Percentiles rank a stretch among this genome's conserved stretches.
phyloP scores from a whole-genome alignment of 2,797 vertebrate genomes.

The Tarsius wallacei region DNA sequence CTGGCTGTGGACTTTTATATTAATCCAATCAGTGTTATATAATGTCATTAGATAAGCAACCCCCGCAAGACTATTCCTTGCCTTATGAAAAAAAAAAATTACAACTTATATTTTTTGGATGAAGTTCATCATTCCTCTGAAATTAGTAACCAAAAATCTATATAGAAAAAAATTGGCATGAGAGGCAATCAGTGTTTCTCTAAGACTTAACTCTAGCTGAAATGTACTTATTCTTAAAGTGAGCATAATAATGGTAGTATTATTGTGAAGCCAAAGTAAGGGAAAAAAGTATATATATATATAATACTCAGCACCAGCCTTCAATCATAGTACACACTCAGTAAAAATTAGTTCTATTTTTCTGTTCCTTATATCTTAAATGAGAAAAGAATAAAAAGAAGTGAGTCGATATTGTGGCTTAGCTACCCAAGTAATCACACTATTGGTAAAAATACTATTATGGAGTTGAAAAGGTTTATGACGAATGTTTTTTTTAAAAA shows the following conservation, averaged over 20 bases:
- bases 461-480: not conserved
- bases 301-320: not conserved
- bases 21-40: not conserved
- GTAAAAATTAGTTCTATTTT: not conserved
- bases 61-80: not conserved
- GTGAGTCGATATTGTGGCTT: not conserved
- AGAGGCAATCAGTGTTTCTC: not conserved
- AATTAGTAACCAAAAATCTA: slow-evolving; percentile 38
- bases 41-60: not conserved
- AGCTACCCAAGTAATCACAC: not conserved
- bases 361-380: not conserved
- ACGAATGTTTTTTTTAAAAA: not conserved
- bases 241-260: not conserved
- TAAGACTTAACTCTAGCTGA: not conserved
- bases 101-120: not conserved
- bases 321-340: not conserved
- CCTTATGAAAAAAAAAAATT: slow-evolving; percentile 45
- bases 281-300: not conserved
- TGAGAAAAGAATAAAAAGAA: not conserved
- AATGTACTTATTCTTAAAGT: not conserved
- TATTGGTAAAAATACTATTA: not conserved
- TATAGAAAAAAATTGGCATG: not conserved
- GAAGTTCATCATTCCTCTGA: not conserved
- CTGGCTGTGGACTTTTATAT: not conserved
- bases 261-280: not conserved